These are phyloP conservation scores for Dolomedes plantarius DNA, from an alignment of 2,888 invertebrate genomes.

Conservation along the genomic window DNA sequence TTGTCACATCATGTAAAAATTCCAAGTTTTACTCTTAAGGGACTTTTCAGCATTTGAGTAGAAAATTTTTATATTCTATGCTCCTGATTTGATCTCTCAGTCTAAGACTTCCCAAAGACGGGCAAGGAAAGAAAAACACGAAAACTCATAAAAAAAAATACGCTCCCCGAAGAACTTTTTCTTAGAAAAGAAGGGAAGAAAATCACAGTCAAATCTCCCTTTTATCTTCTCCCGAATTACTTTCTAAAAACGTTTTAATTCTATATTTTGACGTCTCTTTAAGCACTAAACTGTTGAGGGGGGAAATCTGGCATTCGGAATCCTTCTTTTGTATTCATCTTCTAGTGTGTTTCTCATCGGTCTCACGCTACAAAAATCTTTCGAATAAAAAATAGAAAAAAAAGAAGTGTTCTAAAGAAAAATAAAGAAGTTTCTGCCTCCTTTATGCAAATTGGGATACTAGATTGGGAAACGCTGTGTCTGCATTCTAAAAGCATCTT, in stretches of 20 bases:
- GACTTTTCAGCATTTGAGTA: no score
- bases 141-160: no score
- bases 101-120: no score
- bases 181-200: no score
- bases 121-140: no score
- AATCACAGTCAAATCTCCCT: no score
- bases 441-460: not conserved
- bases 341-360: not conserved
- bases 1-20: no score
- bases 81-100: no score
- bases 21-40: no score
- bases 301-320: not conserved
- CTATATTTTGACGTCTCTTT: not conserved
- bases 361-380: not conserved
- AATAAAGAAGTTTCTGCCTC: not conserved
- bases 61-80: no score
- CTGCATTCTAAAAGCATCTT: not conserved
- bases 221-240: not conserved
- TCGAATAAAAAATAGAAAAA: not conserved
- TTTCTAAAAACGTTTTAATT: constrained; percentile 2
- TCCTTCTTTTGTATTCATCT: constrained; percentile 1
- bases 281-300: not conserved
- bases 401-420: not conserved
- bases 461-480: not conserved
- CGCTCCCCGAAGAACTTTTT: no score